Percentiles rank a stretch among this genome's conserved stretches.
Evolutionary conservation across 2,888 invertebrate genomes (phyloP).

Genomic region (Rosalia funebris): DNA sequence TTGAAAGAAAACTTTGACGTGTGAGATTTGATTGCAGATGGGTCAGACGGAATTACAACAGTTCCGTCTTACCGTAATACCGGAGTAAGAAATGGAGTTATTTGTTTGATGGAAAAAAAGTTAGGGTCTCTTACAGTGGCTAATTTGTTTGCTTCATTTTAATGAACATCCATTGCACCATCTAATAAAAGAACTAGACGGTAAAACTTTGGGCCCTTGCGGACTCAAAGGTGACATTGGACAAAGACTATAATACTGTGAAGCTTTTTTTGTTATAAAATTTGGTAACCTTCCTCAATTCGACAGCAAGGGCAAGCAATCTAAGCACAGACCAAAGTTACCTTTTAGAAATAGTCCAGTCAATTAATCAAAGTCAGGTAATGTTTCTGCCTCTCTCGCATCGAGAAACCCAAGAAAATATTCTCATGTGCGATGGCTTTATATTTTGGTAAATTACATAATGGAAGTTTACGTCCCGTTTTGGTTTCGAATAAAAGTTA

Average conservation of each 20-base stretch:
- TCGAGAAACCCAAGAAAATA: conserved; percentile 7
- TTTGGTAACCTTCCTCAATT: conserved; percentile 17
- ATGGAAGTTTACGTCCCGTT: conserved; percentile 9
- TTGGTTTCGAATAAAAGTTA: conserved; percentile 5
- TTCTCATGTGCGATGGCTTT: conserved; percentile 1
- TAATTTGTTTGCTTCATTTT: too few relatives aligned
- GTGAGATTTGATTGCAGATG: too few relatives aligned
- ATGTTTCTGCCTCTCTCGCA: conserved; percentile 1
- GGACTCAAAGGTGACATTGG: conserved; percentile 20
- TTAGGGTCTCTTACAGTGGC: too few relatives aligned
- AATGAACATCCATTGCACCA: too few relatives aligned
- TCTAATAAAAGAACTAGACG: too few relatives aligned
- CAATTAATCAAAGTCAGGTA: conserved; percentile 5
- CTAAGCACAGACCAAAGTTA: conserved; percentile 22
- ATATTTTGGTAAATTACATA: conserved; percentile 3
- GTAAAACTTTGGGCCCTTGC: too few relatives aligned
- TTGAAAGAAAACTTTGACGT: too few relatives aligned
- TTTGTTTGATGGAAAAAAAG: too few relatives aligned
- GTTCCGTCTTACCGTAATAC: too few relatives aligned
- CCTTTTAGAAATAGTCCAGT: conserved; percentile 5
- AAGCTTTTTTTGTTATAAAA: conserved; percentile 8
- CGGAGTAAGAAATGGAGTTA: too few relatives aligned
- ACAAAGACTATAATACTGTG: conserved; percentile 14
- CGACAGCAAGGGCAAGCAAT: conserved; percentile 7
- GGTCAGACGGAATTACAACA: too few relatives aligned